Evolutionary conservation across 30 jellyfish, hydroid and myxozoan species (phyloP), one percentile per base, ranked within the genome.

Genomic region (Turritopsis rubra): DNA sequence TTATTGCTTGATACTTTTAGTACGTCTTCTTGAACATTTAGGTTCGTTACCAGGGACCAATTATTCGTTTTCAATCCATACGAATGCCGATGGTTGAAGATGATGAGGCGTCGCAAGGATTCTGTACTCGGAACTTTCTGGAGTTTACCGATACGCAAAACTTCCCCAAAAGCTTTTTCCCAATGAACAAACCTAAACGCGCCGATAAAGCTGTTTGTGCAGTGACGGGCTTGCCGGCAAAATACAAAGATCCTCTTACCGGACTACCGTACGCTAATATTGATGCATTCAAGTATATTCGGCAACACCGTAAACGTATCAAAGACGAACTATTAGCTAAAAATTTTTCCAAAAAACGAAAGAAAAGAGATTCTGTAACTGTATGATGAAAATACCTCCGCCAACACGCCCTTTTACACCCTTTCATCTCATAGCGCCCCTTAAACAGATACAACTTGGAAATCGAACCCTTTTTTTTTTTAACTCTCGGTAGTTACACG

Each of bases 181-280:
- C 97, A 28, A 31, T 79, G 29, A 66, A 65, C 41, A 84, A 73
- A 66, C 29, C 81, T 17, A 52, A 71, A 21, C 84, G 73, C 9
- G 91, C 94, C 8, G 94, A 68, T 54, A 91, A 87, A 68, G 82
- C 89, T 28, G 72, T 91, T 18, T 91, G 97, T 52, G 95, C 83
- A 17, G 88, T 91, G 24, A 91, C 96, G 25, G 96, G 96, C 19
- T 86, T 79, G 0, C 96, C 97, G 16, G 97, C 97, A 17, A 87
- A 85, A 66, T 91, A 91, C 79, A 87, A 73, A 72, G 97, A 91
- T 54, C 97, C 97, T 0, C 70, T 87, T 65, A 87, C 97, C 1
- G 91, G 91, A 13, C 76, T 91, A 8, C 97, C 97, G 52, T 91
- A 77, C 86, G 97, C 97, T n/a, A 83, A 75, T 53, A 54, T 84